Evolutionary conservation across 2,888 invertebrate species (phyloP), one percentile per base, ranked within the genome.

Genomic region (Meliscaeva auricollis): DNA sequence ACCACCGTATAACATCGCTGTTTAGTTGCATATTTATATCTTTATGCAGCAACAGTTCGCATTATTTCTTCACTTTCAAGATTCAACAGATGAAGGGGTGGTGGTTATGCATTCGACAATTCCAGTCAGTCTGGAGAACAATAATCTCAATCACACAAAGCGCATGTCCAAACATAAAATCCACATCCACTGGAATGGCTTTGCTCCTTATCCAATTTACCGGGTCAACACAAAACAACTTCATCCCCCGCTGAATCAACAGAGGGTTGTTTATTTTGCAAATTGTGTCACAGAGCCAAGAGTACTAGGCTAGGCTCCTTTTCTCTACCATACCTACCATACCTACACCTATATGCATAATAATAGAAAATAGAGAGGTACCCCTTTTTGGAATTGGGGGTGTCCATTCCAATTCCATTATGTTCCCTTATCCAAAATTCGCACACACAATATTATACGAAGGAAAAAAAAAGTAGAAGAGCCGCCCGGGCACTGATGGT

Each of bases 211-310:
- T 85, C 81, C 76, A 68, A 46, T 56, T 81, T 72, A 62, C 81
- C 84, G 75, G 84, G 85, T 84, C 66, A 66, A 76, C 50, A 70
- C 20, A 66, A 72, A 17, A 60, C 48, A 41, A 74, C 50, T 66
- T 60, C 76, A 60, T 81, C 72, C 81, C 73, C 48, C 54, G 44
- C 60, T 76, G 85, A 85, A 81, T 85, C 85, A 85, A 85, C 85
- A 85, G 85, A 81, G 85, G 76, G 81, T 85, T 85, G 85, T 85
- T 85, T 85, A 85, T 85, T 35, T 81, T 77, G 73, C 50, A 54
- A 85, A 85, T 64, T 85, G 85, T 85, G 85, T 81, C 85, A 85
- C 76, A 81, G 56, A 54, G 13, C 64, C 38, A 52, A 72, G 38
- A 35, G 32, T 56, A 32, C 41, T 58, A 22, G 13, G 11, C 35